Evolutionary conservation across 2,888 invertebrate species (phyloP).

Genomic region (Rotaria socialis): DNA sequence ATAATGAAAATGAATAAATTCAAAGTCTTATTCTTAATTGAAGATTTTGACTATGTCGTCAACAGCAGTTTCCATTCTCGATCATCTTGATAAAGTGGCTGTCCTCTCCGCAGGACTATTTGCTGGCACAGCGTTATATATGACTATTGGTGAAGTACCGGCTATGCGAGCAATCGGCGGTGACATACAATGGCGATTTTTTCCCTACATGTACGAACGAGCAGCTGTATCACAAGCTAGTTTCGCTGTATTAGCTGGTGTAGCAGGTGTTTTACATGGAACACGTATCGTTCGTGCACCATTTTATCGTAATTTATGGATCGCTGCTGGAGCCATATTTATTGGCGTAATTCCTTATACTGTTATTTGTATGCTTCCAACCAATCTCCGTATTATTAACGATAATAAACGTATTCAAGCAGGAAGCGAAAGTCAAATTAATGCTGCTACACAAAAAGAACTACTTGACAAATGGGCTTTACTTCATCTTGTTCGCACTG

Average conservation of each 20-base stretch:
- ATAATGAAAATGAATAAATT: neutral
- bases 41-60: neutral
- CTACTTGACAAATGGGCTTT: neutral
- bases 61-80: neutral
- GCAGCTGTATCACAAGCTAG: neutral
- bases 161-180: neutral
- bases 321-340: neutral
- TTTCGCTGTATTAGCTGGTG: neutral
- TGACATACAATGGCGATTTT: neutral
- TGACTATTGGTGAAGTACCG: neutral
- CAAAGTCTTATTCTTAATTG: neutral
- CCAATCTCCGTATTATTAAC: neutral
- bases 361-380: neutral
- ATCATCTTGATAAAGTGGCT: neutral
- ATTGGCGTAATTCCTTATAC: neutral
- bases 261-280: neutral
- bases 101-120: neutral
- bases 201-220: neutral
- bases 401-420: neutral
- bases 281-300: neutral
- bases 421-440: neutral
- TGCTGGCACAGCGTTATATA: constrained; percentile 18
- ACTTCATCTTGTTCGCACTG: neutral
- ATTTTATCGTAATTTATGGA: neutral
- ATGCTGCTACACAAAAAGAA: neutral